phyloP scores from a whole-genome alignment of 53 echinoderm and acorn worm species.

The Henricia sp. region DNA sequence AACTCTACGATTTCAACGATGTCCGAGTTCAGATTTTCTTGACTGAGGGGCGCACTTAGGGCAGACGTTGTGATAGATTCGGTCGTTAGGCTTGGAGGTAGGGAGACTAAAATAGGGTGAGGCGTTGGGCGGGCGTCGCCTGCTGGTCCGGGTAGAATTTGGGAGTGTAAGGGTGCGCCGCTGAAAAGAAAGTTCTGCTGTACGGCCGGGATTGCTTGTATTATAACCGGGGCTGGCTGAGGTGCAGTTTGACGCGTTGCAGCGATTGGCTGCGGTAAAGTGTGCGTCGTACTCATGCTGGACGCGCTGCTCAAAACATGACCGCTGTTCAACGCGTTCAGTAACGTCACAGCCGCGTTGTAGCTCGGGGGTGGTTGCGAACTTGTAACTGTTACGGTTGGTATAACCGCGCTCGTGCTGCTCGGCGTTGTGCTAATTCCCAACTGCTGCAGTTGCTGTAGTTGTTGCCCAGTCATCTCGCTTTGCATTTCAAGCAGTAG shows the following conservation, averaged over 20 bases:
- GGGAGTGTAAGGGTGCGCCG: slow-evolving; percentile 28
- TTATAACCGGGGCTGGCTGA: slow-evolving; percentile 80
- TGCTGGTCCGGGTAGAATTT: slow-evolving; percentile 14
- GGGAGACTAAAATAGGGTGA: slow-evolving; percentile 71
- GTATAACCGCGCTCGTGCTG: slow-evolving; percentile 18
- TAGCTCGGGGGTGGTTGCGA: slow-evolving; percentile 87
- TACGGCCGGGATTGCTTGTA: slow-evolving; percentile 76
- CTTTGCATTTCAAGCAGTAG: slow-evolving; percentile 71
- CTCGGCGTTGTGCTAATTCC: slow-evolving; percentile 21
- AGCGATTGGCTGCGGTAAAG: slow-evolving; percentile 17
- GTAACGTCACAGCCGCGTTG: slow-evolving; percentile 76
- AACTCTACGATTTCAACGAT: slow-evolving; percentile 59
- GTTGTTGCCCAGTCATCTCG: slow-evolving; percentile 64
- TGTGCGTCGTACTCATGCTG: slow-evolving; percentile 52
- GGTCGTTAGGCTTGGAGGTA: slow-evolving; percentile 55
- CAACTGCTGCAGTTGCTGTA: slow-evolving; percentile 75
- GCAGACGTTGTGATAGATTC: slow-evolving; percentile 51
- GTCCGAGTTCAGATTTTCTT: slow-evolving; percentile 48
- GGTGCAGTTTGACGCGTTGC: slow-evolving; percentile 3
- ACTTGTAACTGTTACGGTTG: slow-evolving; percentile 24
- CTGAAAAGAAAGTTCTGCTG: slow-evolving; percentile 70
- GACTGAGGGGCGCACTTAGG: slow-evolving; percentile 18
- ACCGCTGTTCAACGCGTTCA: slow-evolving; percentile 49
- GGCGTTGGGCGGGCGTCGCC: slow-evolving; percentile 18
- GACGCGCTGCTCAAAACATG: slow-evolving; percentile 60